Evolutionary conservation across 64 coral and sea anemone species (phyloP), one percentile per base, ranked within the genome.

Genomic region (Acropora yongei): DNA sequence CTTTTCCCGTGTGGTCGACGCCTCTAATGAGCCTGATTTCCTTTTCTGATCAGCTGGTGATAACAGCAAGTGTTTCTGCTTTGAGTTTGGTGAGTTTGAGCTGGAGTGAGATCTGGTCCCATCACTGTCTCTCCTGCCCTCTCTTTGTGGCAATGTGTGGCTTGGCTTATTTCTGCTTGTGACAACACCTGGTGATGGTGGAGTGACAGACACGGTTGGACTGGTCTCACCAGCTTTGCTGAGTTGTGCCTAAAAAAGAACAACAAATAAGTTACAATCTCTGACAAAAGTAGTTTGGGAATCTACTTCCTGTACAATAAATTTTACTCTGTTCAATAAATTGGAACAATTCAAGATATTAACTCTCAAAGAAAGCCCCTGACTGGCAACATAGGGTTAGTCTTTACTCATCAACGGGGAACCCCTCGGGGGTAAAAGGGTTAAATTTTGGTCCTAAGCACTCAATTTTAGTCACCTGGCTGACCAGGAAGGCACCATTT

Each of bases 181-280:
- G 20, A 80, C 81, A 67, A 6, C 63, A 9, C 17, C 82, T 10
- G 95, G 95, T 14, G 95, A 90, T 5, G 95, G 95, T 60, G 95
- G 95, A 3, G 87, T 96, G 57, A 96, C 19, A 11, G 95, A 87
- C 44, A 96, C 74, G 18, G 78, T 66, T 14, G 95, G 95, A 16
- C 91, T 47, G 47, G 20, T 46, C 5, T 42, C 41, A 49, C 86
- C 12, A 9, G 76, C 49, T 46, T 40, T 63, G 61, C 39, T 40
- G 41, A 57, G 39, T 66, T 51, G 41, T 79, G 53, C 68, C 49
- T 83, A 71, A 13, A 12, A 80, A 68, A 20, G 19, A 46, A 65
- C 10, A 44, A 19, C 53, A 45, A 6, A 1, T 48, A 43, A 3
- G 2, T 53, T 61, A 30, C 0, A 39, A 19, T 3, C 68, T 1